Evolutionary conservation across 2,113 vertebrate species (phyloP), one percentile per base, ranked within the genome.

Genomic region (Pterocles orientalis): DNA sequence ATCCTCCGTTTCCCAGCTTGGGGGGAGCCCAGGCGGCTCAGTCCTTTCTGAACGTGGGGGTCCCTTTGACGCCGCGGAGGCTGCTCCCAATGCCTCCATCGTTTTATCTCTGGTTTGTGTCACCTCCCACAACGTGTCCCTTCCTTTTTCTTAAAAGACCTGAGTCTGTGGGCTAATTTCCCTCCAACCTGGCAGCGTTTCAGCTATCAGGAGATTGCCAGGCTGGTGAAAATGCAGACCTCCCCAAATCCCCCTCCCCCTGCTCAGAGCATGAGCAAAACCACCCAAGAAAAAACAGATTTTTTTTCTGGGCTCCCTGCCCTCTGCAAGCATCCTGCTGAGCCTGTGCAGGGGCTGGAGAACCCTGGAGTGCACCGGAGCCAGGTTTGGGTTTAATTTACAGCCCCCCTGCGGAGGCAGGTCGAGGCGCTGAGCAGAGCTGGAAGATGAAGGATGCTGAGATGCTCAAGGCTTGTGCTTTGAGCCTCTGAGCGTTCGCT

Each of bases 1-100:
- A 16, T 8, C 41, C 7, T 41, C 31, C 0, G 0, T 43, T 70
- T 28, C 7, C 13, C 48, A 56, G 66, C 33, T 36, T 17, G 6
- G 25, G 2, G 26, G 5, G 13, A 83, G 25, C 50, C 50, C 34
- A 26, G 25, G 28, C 39, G n/a, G 25, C 88, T 61, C 60, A 31
- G 29, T 29, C 57, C 43, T 26, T 51, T 29, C 70, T 53, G 7
- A 68, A 76, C 7, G 18, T 2, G 14, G 47, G 48, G n/a, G 29
- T 62, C 61, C 10, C 13, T 75, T 43, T 28, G 21, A 6, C 1
- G 1, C 1, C 24, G 61, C 58, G 50, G 62, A 75, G 81, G 62
- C 39, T 71, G 39, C 18, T 23, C 43, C 23, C 26, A 33, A 1
- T 19, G 41, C 65, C 53, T 21, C 6, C 51, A 12, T 23, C 45